Evolutionary conservation across 2,888 invertebrate species (phyloP).

Genomic region (Trissolcus japonicus): DNA sequence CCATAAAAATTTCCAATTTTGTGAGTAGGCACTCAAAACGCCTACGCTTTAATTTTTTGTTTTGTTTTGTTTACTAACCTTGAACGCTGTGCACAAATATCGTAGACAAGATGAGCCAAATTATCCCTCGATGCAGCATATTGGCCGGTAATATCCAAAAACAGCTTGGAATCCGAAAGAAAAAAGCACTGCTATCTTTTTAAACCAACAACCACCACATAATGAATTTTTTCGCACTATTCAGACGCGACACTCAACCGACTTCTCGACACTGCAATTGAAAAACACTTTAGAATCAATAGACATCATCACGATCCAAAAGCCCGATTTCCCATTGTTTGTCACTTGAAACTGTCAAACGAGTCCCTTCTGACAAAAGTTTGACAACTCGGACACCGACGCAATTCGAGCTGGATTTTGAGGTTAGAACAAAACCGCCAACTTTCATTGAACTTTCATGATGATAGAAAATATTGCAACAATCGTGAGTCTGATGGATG

Average conservation of each 20-base stretch:
- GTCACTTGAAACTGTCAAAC: slow-evolving; percentile 4
- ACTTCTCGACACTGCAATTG: slow-evolving; percentile 17
- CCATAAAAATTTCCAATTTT: too few relatives aligned
- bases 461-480: neutral
- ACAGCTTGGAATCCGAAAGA: slow-evolving; percentile 22
- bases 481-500: slow-evolving; percentile 40
- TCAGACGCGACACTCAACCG: slow-evolving; percentile 37
- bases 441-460: neutral
- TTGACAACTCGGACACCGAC: neutral
- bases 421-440: too few relatives aligned
- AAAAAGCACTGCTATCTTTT: slow-evolving; percentile 21
- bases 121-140: slow-evolving; percentile 52
- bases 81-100: slow-evolving; percentile 41
- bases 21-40: too few relatives aligned
- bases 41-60: too few relatives aligned
- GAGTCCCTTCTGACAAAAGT: neutral
- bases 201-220: slow-evolving; percentile 51
- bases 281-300: slow-evolving; percentile 30
- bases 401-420: neutral
- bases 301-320: slow-evolving; percentile 36
- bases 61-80: slow-evolving; percentile 29
- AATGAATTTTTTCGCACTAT: slow-evolving; percentile 24
- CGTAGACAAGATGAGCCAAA: slow-evolving; percentile 28
- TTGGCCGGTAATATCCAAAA: slow-evolving; percentile 53
- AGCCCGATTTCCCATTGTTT: slow-evolving; percentile 23